Evolutionary conservation across 2,797 vertebrate species (phyloP).

Genomic region (Salarias fasciatus): DNA sequence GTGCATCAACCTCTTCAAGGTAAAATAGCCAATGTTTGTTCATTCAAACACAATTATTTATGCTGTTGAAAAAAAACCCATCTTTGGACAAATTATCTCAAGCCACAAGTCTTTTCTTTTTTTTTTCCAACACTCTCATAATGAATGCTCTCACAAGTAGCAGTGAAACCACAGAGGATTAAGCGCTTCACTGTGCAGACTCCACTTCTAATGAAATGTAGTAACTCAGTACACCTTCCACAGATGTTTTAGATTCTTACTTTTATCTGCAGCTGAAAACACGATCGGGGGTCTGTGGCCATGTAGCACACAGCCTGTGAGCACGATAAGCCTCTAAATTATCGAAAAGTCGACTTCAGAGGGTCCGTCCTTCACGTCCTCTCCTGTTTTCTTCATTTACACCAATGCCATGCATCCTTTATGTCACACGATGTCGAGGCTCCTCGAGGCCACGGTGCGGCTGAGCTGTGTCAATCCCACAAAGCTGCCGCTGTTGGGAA

Average conservation of each 20-base stretch:
- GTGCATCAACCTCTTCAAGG: too few species aligned
- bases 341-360: conserved; percentile 32
- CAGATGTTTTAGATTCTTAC: background rate
- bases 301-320: conserved; percentile 5
- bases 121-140: background rate
- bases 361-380: conserved; percentile 26
- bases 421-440: conserved; percentile 55
- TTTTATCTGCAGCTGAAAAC: background rate
- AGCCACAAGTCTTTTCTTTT: background rate
- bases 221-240: background rate
- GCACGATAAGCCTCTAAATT: conserved; percentile 23
- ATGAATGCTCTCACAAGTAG: background rate
- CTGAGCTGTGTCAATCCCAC: conserved; percentile 59
- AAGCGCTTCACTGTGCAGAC: background rate
- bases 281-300: background rate
- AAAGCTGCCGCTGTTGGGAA: conserved; percentile 67
- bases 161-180: background rate
- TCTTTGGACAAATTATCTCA: background rate
- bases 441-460: conserved; percentile 53
- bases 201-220: background rate
- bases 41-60: too few species aligned
- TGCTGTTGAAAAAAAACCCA: background rate
- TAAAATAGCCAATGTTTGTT: too few species aligned
- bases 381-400: conserved; percentile 24
- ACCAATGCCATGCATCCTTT: conserved; percentile 41